Percentiles rank a stretch among this genome's conserved stretches.
Evolutionary conservation across 92 coral and sea anemone species (phyloP).

Genomic region (Epizoanthus scotinus): DNA sequence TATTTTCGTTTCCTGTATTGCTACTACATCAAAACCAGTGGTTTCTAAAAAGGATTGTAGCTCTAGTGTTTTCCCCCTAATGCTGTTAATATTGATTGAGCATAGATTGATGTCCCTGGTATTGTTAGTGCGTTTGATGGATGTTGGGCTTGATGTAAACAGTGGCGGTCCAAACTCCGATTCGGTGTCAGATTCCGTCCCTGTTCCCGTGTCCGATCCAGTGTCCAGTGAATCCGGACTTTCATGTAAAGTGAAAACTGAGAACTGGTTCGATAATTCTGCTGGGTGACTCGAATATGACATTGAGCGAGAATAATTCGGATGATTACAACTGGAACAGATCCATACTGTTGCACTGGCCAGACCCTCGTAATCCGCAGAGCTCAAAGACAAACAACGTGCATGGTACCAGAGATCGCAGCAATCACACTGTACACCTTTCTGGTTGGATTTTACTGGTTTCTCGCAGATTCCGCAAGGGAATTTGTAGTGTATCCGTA

Average conservation of each 20-base stretch:
- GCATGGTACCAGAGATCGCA: neutral
- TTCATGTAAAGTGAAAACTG: neutral
- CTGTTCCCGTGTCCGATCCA: neutral
- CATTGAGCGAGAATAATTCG: conserved; percentile 1
- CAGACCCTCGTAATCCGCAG: neutral
- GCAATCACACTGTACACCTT: neutral
- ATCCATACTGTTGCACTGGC: conserved; percentile 3
- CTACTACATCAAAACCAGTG: too few species aligned
- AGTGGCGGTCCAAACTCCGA: neutral
- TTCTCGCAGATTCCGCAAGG: neutral
- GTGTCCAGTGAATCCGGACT: neutral
- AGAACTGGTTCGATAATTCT: conserved; percentile 8
- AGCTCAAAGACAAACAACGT: conserved; percentile 7
- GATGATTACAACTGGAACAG: conserved; percentile 2
- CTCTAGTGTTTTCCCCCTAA: conserved; percentile 8
- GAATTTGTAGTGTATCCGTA: neutral
- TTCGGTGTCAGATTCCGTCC: neutral
- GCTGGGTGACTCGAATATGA: neutral
- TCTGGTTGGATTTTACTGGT: neutral
- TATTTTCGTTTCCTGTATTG: too few species aligned
- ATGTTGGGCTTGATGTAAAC: conserved; percentile 15
- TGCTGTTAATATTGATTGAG: conserved; percentile 11
- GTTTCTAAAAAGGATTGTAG: neutral
- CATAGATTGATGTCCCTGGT: conserved; percentile 3
- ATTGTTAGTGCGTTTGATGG: conserved; percentile 7